These are phyloP conservation scores for Lophotriccus pileatus DNA, from an alignment of 2,797 vertebrate species.

Conservation along the genomic window DNA sequence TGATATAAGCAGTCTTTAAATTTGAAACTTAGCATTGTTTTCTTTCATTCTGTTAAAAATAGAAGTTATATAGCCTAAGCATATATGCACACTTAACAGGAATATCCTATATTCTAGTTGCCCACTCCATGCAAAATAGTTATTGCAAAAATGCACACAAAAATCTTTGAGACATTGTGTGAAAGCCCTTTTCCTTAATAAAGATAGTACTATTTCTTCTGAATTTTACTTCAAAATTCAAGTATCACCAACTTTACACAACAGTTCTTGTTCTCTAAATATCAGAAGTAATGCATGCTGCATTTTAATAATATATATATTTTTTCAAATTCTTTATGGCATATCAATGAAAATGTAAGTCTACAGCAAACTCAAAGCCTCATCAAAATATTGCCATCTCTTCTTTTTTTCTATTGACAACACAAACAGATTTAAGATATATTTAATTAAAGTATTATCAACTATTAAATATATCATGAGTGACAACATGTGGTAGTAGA, in stretches of 20 bases:
- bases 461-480: slow-evolving; percentile 38
- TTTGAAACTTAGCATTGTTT: neutral
- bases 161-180: neutral
- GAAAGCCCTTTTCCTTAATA: neutral
- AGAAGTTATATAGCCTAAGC: neutral
- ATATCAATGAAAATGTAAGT: neutral
- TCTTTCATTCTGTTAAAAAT: neutral
- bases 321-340: neutral
- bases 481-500: slow-evolving; percentile 19
- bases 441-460: slow-evolving; percentile 52
- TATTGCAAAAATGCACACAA: neutral
- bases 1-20: neutral
- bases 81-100: neutral
- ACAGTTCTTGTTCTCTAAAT: neutral
- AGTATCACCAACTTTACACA: neutral
- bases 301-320: neutral
- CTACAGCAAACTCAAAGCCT: neutral
- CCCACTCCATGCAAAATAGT: neutral
- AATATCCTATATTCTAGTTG: neutral
- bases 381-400: neutral
- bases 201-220: neutral
- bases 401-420: neutral
- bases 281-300: neutral
- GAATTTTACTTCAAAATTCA: neutral
- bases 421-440: slow-evolving; percentile 16